Conservation (phyloP, 2,113 vertebrate species). For the Athene noctua region DNA sequence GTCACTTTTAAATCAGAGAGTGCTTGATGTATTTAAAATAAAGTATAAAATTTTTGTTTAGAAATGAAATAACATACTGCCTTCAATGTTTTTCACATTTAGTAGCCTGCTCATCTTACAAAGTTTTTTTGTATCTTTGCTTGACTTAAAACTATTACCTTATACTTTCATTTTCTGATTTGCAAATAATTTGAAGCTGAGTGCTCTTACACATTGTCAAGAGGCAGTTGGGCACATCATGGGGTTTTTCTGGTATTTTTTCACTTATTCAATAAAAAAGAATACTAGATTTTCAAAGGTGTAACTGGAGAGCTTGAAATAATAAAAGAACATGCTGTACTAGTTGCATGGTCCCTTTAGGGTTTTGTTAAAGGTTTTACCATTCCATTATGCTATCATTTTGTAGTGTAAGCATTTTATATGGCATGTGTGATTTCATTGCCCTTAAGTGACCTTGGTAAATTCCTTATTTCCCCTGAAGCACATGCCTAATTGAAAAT, state of each 20-base stretch:
- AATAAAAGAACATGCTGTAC: slow-evolving; percentile 61
- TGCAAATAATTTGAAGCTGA: neutral
- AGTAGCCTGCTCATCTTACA: neutral
- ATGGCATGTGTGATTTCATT: slow-evolving; percentile 60
- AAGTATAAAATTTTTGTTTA: neutral
- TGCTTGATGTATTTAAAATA: neutral
- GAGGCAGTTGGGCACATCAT: neutral
- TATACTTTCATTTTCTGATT: neutral
- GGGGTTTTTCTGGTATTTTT: slow-evolving; percentile 1
- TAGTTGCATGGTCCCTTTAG: slow-evolving; percentile 43
- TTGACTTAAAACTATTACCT: neutral
- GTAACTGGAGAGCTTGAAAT: slow-evolving; percentile 63
- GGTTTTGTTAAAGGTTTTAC: slow-evolving; percentile 57
- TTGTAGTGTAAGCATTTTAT: slow-evolving; percentile 60
- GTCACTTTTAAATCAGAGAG: neutral
- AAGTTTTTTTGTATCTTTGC: neutral
- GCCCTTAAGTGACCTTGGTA: slow-evolving; percentile 67
- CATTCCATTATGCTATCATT: slow-evolving; percentile 62
- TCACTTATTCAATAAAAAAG: slow-evolving; percentile 1
- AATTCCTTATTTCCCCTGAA: slow-evolving; percentile 70
- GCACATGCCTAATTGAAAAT: slow-evolving; percentile 64
- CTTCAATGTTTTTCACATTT: neutral
- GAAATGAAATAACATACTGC: neutral
- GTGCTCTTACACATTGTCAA: neutral
- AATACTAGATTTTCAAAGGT: slow-evolving; percentile 27